A percentile compares a stretch with the other conserved stretches of the same genome.
phyloP scores from a whole-genome alignment of 2,113 vertebrate genomes.

The Raphicerus campestris region DNA sequence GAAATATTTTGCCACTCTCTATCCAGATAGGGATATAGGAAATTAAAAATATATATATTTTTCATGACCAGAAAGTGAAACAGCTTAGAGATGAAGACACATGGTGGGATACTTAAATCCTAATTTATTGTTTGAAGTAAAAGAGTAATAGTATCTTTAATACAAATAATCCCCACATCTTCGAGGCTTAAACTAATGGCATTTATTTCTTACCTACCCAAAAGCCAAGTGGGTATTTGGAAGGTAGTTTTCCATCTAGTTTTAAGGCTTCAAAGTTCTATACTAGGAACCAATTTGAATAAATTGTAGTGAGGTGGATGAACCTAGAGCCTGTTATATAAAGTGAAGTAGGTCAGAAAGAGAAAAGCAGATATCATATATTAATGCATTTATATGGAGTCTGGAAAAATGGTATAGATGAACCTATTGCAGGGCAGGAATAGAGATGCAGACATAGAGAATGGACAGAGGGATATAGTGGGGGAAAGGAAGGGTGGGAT shows the following conservation, averaged over 20 bases:
- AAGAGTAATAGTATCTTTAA: neutral
- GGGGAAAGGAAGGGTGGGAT: neutral
- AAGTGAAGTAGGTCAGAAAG: neutral
- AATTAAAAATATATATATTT: neutral
- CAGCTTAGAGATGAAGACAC: neutral
- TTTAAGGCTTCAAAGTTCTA: neutral
- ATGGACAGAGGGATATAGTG: neutral
- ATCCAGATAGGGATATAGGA: neutral
- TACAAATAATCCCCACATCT: neutral
- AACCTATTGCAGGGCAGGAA: neutral
- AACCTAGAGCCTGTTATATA: neutral
- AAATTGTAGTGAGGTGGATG: neutral
- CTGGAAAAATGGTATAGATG: neutral
- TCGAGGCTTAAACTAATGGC: neutral
- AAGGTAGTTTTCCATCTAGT: neutral
- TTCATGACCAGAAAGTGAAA: neutral
- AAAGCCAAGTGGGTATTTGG: neutral
- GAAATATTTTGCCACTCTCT: neutral
- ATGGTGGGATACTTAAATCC: neutral
- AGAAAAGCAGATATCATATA: neutral
- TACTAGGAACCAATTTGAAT: neutral
- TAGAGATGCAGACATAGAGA: neutral
- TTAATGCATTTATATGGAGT: neutral
- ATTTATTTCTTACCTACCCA: neutral
- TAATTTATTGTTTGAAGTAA: neutral